Percentiles rank a stretch among this genome's conserved stretches.
Evolutionary conservation across 2,113 vertebrate species (phyloP).

Genomic region (Ophiodon elongatus): DNA sequence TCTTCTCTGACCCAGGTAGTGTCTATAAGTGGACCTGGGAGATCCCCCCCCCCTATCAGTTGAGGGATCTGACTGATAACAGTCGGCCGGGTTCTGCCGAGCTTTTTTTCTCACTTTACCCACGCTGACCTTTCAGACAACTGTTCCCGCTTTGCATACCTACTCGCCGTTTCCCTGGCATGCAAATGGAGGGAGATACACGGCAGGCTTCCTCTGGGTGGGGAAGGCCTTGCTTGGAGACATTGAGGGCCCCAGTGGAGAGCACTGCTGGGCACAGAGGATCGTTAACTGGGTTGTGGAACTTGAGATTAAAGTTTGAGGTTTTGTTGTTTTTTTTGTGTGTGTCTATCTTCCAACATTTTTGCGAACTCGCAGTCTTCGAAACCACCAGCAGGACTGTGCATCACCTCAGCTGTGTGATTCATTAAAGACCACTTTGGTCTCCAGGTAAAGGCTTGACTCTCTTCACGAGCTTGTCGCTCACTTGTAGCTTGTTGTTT

Average conservation of each 20-base stretch:
- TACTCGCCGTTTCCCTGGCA: slow-evolving; percentile 68
- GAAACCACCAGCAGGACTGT: no score
- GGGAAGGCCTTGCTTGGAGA: slow-evolving; percentile 25
- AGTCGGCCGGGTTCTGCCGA: slow-evolving; percentile 24
- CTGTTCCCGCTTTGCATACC: slow-evolving; percentile 80
- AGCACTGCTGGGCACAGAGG: no score
- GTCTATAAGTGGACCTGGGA: background rate
- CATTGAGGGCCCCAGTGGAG: no score
- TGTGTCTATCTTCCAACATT: no score
- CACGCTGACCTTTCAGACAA: slow-evolving; percentile 81
- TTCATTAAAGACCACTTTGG: no score
- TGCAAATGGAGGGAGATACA: slow-evolving; percentile 76
- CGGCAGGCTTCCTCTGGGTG: slow-evolving; percentile 52
- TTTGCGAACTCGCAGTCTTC: background rate
- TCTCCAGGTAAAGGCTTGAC: no score
- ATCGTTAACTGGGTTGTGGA: no score
- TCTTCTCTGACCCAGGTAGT: background rate
- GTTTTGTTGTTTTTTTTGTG: no score
- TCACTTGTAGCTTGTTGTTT: no score
- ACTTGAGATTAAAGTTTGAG: no score
- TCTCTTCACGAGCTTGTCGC: no score
- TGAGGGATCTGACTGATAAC: slow-evolving; percentile 61
- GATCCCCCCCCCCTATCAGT: slow-evolving; percentile 55
- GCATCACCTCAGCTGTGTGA: no score
- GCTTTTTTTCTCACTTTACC: slow-evolving; percentile 37